These are phyloP conservation scores for Typhlichthys subterraneus DNA, from an alignment of 2,797 vertebrate genomes.

Conservation along the genomic window DNA sequence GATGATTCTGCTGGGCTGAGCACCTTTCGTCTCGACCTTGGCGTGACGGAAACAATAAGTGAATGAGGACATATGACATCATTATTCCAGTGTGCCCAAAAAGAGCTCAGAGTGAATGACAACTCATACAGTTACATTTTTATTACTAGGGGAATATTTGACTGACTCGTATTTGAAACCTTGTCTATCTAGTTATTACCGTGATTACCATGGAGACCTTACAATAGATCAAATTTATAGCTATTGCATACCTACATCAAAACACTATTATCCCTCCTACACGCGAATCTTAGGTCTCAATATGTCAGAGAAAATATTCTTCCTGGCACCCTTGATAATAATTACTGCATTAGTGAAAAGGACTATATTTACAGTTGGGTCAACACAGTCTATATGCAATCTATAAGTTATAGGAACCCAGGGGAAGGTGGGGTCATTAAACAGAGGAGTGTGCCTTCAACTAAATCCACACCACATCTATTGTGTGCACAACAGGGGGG, in stretches of 20 bases:
- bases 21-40: background rate
- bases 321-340: constrained; percentile 21
- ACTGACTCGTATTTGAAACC: background rate
- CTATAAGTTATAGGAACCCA: constrained; percentile 55
- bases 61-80: constrained; percentile 20
- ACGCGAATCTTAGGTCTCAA: constrained; percentile 27
- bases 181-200: constrained; percentile 59
- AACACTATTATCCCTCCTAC: constrained; percentile 41
- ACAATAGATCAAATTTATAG: constrained; percentile 37
- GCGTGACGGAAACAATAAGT: constrained; percentile 7
- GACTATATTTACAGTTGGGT: constrained; percentile 64
- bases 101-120: constrained; percentile 8
- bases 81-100: constrained; percentile 18
- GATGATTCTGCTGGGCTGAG: background rate
- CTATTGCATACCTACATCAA: constrained; percentile 41
- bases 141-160: constrained; percentile 10
- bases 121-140: constrained; percentile 14
- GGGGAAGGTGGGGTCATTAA: constrained; percentile 53
- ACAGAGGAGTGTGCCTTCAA: constrained; percentile 43
- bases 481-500: constrained; percentile 34
- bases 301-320: constrained; percentile 36
- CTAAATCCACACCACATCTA: constrained; percentile 48
- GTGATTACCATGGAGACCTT: constrained; percentile 39
- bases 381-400: constrained; percentile 45
- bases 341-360: constrained; percentile 36